Conservation (phyloP, 2,797 vertebrate genomes). For the Lithobates sylvaticus region DNA sequence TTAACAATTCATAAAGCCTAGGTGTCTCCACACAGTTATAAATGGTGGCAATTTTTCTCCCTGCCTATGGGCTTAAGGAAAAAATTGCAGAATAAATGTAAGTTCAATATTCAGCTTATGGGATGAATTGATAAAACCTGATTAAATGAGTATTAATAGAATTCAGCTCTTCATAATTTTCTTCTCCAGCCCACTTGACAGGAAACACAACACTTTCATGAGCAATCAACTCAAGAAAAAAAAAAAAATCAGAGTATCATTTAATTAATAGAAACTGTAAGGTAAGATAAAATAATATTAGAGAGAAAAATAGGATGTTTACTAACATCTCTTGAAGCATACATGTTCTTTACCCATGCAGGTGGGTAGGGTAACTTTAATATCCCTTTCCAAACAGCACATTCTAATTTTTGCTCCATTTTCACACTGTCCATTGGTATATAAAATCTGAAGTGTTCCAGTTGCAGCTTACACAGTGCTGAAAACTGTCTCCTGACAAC, state of each 20-base stretch:
- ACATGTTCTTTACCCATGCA: too few species aligned
- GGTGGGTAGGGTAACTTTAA: too few species aligned
- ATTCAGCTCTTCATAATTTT: constrained; percentile 1
- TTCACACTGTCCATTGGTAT: too few species aligned
- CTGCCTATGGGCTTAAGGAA: constrained; percentile 26
- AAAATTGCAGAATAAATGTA: constrained; percentile 36
- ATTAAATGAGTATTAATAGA: constrained; percentile 39
- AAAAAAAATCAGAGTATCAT: background rate
- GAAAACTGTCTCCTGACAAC: too few species aligned
- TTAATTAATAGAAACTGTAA: background rate
- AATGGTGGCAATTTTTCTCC: constrained; percentile 31
- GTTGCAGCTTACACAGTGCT: too few species aligned
- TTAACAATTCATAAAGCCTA: constrained; percentile 45
- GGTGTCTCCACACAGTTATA: constrained; percentile 24
- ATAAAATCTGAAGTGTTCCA: too few species aligned
- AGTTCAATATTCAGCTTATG: constrained; percentile 41
- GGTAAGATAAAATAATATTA: too few species aligned
- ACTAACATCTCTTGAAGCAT: too few species aligned
- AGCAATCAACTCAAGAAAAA: background rate
- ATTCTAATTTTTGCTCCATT: too few species aligned
- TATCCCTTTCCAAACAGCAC: too few species aligned
- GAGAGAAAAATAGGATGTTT: too few species aligned
- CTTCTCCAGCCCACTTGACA: background rate
- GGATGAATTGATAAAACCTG: constrained; percentile 20
- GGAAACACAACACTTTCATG: background rate